These are phyloP conservation scores for Phragmatobia fuliginosa DNA, from an alignment of 2,888 invertebrate genomes.

Conservation along the genomic window DNA sequence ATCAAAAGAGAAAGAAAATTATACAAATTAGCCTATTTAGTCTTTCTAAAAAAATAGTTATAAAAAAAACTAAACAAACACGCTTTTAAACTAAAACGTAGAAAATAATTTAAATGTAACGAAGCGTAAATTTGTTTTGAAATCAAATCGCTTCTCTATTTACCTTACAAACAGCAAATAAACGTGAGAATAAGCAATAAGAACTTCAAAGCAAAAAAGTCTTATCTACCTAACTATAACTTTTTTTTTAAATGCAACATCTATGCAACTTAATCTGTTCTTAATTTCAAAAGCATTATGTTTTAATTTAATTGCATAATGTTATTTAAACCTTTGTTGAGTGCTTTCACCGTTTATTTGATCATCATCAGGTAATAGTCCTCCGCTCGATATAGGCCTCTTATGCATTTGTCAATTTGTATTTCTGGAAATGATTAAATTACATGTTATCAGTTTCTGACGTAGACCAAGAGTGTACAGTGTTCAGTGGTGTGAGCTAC, in stretches of 20 bases:
- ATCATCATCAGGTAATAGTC: neutral
- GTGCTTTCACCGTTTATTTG: neutral
- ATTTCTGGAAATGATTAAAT: constrained; percentile 15
- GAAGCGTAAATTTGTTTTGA: neutral
- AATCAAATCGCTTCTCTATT: neutral
- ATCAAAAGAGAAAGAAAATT: no score
- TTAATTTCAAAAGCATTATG: neutral
- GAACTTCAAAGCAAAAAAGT: neutral
- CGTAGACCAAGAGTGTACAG: constrained; percentile 95
- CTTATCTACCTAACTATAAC: neutral
- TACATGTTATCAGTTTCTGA: constrained; percentile 88
- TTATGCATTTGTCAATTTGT: neutral
- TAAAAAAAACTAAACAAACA: no score
- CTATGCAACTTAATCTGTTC: neutral
- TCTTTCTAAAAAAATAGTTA: no score
- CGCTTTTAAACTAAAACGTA: no score
- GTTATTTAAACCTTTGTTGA: neutral
- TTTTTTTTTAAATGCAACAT: neutral
- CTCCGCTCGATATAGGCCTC: neutral
- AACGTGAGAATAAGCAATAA: neutral
- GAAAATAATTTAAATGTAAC: no score
- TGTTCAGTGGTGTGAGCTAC: constrained; percentile 97
- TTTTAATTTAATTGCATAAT: no score
- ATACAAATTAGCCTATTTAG: no score
- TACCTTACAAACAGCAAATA: neutral